Conservation (phyloP, 2,113 vertebrate genomes). For the Microcebus griseorufus region DNA sequence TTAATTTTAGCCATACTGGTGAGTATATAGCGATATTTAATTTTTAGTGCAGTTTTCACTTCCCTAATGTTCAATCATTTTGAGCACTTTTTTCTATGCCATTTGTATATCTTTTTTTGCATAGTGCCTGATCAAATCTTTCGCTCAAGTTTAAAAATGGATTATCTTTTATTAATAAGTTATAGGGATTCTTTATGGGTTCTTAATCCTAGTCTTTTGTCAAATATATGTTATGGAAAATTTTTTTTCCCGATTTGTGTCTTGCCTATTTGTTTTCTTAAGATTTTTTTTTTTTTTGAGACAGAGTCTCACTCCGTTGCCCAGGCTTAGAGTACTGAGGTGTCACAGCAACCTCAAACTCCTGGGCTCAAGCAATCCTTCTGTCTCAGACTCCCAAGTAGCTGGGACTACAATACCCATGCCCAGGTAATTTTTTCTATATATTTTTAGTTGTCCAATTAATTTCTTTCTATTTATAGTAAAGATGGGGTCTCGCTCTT, state of each 20-base stretch:
- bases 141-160: not conserved
- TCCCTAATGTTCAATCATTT: not conserved
- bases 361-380: no score
- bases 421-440: no score
- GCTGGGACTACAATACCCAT: no score
- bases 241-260: not conserved
- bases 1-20: not conserved
- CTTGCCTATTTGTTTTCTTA: not conserved
- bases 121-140: not conserved
- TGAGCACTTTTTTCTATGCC: not conserved
- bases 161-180: not conserved
- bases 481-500: no score
- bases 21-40: not conserved
- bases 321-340: no score
- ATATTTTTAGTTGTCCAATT: no score
- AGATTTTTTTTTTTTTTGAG: no score
- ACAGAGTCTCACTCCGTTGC: no score
- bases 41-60: not conserved
- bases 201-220: not conserved
- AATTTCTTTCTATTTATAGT: no score
- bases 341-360: no score
- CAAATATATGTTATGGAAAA: not conserved
- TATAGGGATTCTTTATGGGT: not conserved
- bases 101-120: not conserved
- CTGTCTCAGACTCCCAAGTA: no score